Conservation (phyloP, 2,888 invertebrate genomes). For the Epistrophe eligans region DNA sequence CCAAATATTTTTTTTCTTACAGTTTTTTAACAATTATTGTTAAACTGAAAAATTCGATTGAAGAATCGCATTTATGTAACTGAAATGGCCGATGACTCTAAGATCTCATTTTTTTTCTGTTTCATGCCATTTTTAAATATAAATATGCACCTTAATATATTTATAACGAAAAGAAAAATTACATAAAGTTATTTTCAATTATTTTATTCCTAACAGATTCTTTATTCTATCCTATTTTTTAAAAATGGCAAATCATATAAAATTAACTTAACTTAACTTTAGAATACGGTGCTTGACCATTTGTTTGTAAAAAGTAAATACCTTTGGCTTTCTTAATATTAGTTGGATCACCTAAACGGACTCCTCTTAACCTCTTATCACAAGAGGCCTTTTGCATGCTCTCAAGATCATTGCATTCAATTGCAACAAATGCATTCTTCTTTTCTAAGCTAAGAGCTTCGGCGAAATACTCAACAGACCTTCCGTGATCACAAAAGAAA, state of each 20-base stretch:
- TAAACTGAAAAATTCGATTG: too few relatives aligned
- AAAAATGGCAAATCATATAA: background rate
- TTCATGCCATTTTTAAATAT: too few relatives aligned
- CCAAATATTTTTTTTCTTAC: too few relatives aligned
- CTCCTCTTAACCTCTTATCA: background rate
- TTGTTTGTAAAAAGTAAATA: constrained; percentile 34
- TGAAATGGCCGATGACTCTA: too few relatives aligned
- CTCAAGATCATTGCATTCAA: constrained; percentile 40
- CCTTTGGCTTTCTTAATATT: constrained; percentile 27
- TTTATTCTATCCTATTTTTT: background rate
- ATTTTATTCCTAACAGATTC: constrained; percentile 20
- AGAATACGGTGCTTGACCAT: constrained; percentile 28
- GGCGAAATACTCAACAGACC: constrained; percentile 81
- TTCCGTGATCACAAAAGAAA: constrained; percentile 81
- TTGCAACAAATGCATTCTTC: constrained; percentile 26
- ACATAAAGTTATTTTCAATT: background rate
- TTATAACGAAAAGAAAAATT: too few relatives aligned
- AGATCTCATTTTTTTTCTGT: too few relatives aligned
- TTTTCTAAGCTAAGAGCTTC: constrained; percentile 79
- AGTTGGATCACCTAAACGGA: constrained; percentile 50
- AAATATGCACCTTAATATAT: too few relatives aligned
- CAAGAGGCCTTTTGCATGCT: constrained; percentile 31
- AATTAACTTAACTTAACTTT: background rate
- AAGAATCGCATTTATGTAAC: too few relatives aligned
- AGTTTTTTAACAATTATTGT: too few relatives aligned